Percentiles rank a stretch among this genome's conserved stretches.
These are phyloP conservation scores for Hartigia nigra DNA, from an alignment of 2,888 invertebrate genomes.

Conservation along the genomic window DNA sequence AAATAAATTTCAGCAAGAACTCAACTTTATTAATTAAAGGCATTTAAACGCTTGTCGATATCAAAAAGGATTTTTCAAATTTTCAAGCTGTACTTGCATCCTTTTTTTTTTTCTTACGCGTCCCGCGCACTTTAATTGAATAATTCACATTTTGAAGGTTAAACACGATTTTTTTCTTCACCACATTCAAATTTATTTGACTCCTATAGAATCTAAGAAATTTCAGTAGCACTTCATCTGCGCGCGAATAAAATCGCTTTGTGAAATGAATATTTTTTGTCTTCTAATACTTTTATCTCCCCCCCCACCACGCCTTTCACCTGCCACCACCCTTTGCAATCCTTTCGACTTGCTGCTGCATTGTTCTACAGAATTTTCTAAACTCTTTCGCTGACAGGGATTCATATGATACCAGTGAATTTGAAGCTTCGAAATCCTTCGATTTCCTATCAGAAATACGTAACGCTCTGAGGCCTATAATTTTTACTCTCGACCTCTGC, in stretches of 20 bases:
- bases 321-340: background rate
- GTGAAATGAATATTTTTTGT: background rate
- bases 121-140: background rate
- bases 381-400: background rate
- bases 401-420: background rate
- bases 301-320: background rate
- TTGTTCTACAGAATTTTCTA: background rate
- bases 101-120: background rate
- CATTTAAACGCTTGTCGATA: constrained; percentile 13
- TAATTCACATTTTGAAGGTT: background rate
- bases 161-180: background rate
- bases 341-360: background rate
- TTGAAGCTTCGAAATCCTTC: background rate
- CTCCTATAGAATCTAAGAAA: background rate
- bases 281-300: background rate
- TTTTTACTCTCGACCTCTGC: background rate
- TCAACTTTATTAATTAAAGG: constrained; percentile 32
- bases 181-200: too few relatives aligned
- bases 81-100: background rate
- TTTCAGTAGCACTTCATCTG: background rate
- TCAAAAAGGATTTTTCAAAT: background rate
- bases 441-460: background rate
- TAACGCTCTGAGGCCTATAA: background rate
- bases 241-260: background rate
- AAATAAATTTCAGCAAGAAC: background rate